Base-by-base conservation (phyloP, 2,113 vertebrate species). In the Machaerirhynchus nigripectus region DNA sequence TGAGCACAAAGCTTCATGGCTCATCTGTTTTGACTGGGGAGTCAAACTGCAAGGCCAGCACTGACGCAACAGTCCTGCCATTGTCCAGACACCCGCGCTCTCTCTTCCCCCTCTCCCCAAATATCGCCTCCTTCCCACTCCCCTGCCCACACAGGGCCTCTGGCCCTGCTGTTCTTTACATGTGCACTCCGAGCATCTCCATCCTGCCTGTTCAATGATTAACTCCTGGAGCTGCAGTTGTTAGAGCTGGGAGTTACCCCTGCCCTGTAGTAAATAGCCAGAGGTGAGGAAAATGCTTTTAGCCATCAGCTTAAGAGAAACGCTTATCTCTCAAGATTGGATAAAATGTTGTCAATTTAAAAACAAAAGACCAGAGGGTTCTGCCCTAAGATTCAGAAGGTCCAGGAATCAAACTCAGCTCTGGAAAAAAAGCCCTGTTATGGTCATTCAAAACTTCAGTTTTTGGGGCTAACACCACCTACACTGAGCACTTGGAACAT, bases 11-110 rank as follows among this genome's bases (percentile, higher is more conserved):
- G 81, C 88, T 57, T 46, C 50, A 18, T 84, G 91, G 89, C 92
- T 96, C 95, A 95, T 97, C 70, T 94, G 91, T 97, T 97, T 97
- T 97, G 96, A 88, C 92, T 94, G 87, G 63, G 60, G 30, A 84
- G n/a, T 5, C 79, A 89, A 97, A 88, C 74, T 87, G 93, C 95
- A 97, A 96, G 96, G 71, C 78, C 60, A 96, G 92, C 92, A 88
- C 92, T 96, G 84, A 95, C 0, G 67, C 83, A 91, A 92, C 70
- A 67, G 35, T 11, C 79, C 78, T 1, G 0, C 65, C 74, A 59
- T 64, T 89, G 47, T 83, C 88, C 94, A 85, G 89, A 88, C 69
- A 83, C 9, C 56, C 21, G 13, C 0, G 13, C 56, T 67, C 44
- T 83, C 64, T 57, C 52, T 80, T 80, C 73, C 68, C 49, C 55